A percentile compares a stretch with the other conserved stretches of the same genome.
Evolutionary conservation across 2,113 vertebrate species (phyloP).

Genomic region (Aegotheles bennettii): DNA sequence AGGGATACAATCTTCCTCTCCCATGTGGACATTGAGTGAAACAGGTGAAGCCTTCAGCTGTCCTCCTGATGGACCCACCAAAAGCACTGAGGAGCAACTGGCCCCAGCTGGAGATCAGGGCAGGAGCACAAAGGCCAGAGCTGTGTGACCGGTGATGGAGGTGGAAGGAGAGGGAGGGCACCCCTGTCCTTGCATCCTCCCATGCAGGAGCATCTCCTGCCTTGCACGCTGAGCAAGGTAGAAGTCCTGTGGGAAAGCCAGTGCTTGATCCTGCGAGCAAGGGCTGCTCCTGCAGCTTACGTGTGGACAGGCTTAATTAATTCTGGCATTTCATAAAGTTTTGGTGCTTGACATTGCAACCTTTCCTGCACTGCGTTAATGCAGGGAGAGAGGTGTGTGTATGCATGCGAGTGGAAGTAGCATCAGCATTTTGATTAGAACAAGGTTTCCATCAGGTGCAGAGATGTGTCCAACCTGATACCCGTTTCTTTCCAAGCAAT

Average conservation of each 20-base stretch:
- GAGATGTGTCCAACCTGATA: background rate
- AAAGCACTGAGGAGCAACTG: background rate
- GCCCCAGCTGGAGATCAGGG: background rate
- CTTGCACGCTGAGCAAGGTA: background rate
- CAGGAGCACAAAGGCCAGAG: background rate
- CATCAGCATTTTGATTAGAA: background rate
- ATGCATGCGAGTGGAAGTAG: background rate
- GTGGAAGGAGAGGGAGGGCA: background rate
- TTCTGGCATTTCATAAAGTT: background rate
- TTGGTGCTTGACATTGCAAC: background rate
- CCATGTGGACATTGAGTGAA: rapidly evolving
- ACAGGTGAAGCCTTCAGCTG: background rate
- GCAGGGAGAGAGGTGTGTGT: background rate
- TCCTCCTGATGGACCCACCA: background rate
- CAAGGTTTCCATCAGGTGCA: background rate
- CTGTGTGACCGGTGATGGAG: rapidly evolving
- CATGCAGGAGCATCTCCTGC: rapidly evolving
- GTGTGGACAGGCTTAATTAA: background rate
- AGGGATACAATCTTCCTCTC: background rate
- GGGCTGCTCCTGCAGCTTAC: background rate
- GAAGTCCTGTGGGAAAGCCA: background rate
- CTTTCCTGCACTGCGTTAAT: rapidly evolving
- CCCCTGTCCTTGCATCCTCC: background rate
- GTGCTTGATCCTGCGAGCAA: background rate
- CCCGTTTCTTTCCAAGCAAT: background rate